These are phyloP conservation scores for Hycleus cichorii DNA, from an alignment of 1,140 invertebrate species.

Conservation along the genomic window DNA sequence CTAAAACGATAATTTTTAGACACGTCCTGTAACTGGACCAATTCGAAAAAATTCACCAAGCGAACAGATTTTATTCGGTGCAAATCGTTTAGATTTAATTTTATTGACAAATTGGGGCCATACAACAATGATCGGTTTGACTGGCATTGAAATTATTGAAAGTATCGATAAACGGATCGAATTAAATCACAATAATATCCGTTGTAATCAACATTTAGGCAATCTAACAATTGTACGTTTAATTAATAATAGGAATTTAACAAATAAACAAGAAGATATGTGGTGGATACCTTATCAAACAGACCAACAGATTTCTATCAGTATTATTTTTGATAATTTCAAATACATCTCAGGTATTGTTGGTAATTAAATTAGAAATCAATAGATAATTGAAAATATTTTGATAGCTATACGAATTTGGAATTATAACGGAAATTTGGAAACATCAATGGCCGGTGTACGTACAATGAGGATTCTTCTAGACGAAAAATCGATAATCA, in stretches of 20 bases:
- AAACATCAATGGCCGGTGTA: slow-evolving; percentile 66
- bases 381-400: no score
- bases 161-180: slow-evolving; percentile 29
- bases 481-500: slow-evolving; percentile 40
- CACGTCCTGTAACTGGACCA: slow-evolving; percentile 24
- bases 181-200: neutral
- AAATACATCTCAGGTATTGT: slow-evolving; percentile 44
- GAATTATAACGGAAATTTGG: slow-evolving; percentile 74
- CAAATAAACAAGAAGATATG: slow-evolving; percentile 53
- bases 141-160: slow-evolving; percentile 47
- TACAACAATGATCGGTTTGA: slow-evolving; percentile 48
- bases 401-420: slow-evolving; percentile 54
- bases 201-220: neutral
- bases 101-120: slow-evolving; percentile 55
- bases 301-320: slow-evolving; percentile 42
- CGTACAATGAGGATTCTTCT: slow-evolving; percentile 43
- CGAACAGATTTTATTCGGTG: slow-evolving; percentile 32
- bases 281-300: slow-evolving; percentile 48
- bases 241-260: slow-evolving; percentile 52
- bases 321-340: slow-evolving; percentile 46
- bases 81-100: slow-evolving; percentile 42
- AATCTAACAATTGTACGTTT: neutral
- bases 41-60: neutral
- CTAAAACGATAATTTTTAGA: slow-evolving; percentile 3
- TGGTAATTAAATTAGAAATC: no score